Evolutionary conservation across 2,888 invertebrate genomes (phyloP).

Genomic region (Chalcosyrphus nemorum): DNA sequence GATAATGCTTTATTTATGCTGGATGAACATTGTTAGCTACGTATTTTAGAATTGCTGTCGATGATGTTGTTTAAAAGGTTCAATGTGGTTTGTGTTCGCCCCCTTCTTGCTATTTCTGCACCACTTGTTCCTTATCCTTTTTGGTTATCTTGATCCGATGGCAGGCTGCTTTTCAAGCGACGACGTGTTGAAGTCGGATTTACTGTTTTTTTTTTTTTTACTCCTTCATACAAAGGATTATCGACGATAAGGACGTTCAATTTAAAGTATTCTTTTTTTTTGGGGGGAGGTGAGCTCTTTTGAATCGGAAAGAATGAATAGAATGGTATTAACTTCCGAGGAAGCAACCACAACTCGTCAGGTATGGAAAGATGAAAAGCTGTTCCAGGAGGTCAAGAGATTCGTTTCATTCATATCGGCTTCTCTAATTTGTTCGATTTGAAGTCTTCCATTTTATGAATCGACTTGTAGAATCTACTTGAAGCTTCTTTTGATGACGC

Average conservation of each 20-base stretch:
- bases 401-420: constrained; percentile 17
- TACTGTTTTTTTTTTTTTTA: not conserved
- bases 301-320: constrained; percentile 4
- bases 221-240: constrained; percentile 8
- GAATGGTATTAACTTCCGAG: constrained; percentile 1
- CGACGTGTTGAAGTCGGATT: constrained; percentile 47
- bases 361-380: constrained; percentile 10
- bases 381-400: constrained; percentile 10
- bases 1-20: constrained; percentile 50
- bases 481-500: no score
- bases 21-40: constrained; percentile 15
- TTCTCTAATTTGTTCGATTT: constrained; percentile 35
- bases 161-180: constrained; percentile 33
- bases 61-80: constrained; percentile 16
- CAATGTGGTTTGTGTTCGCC: constrained; percentile 23
- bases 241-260: constrained; percentile 36
- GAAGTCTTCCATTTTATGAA: not conserved
- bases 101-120: constrained; percentile 7
- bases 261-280: not conserved
- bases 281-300: not conserved
- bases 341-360: not conserved
- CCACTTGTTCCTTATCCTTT: constrained; percentile 28
- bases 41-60: constrained; percentile 26
- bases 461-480: no score
- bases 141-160: constrained; percentile 37